Base-by-base conservation (phyloP, 1,140 invertebrate genomes). In the Acromyrmex heyeri region DNA sequence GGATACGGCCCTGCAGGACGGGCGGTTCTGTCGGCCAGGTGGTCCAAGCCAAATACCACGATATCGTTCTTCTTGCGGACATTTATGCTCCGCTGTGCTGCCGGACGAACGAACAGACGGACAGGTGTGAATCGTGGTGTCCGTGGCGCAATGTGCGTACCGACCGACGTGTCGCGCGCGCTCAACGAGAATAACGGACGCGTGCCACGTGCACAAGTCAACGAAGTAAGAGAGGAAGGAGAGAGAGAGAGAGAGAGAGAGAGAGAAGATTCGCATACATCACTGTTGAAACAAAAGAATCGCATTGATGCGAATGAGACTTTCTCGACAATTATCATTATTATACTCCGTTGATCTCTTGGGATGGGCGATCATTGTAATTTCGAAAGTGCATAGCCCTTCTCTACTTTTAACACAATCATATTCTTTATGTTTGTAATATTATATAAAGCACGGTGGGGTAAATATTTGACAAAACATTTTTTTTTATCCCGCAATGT, bases 31-130 rank as follows among this genome's bases (percentile, higher is more conserved):
- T 73, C 79, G 79, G 69, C 79, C 79, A 83, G 79, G 79, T 83
- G 79, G 79, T 83, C 79, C 79, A 82, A 82, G 38, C 67, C 34
- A 69, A 83, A 38, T 67, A 55, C 69, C 64, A 75, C 55, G 79
- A 75, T 83, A 83, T 83, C 79, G 79, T 83, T 75, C 79, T 83
- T 83, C 79, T 83, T 73, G 79, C 79, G 69, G 79, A 83, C 69
- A 62, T 83, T 83, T 83, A 83, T 73, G 79, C 69, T 61, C 34
- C 38, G 34, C 16, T 27, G 75, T 77, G 38, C 75, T 76, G 73
- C 55, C 73, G 73, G 34, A 76, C 34, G 72, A 70, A 70, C 69
- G 44, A 72, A 50, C 70, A 34, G 27, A 67, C 48, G 62, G 69
- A 82, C 79, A 83, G 79, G 79, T 83, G 79, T 50, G 79, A 83